Evolutionary conservation across 1,140 invertebrate species (phyloP), one percentile per base, ranked within the genome.

Genomic region (Cecropterus lyciades): DNA sequence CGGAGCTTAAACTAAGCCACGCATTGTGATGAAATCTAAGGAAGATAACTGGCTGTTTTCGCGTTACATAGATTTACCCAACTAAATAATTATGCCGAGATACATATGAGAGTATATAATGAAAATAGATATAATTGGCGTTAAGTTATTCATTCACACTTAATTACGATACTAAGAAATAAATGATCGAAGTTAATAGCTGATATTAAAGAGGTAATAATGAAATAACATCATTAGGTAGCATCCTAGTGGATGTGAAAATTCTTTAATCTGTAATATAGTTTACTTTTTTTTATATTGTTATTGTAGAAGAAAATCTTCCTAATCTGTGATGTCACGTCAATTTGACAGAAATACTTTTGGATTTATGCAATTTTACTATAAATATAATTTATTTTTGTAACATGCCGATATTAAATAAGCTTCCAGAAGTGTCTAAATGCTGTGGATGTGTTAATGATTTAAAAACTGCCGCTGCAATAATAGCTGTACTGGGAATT

Each of bases 1-100:
- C 70, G 82, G 80, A 82, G 83, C 86, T 88, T 85, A 83, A 73
- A 71, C 76, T 88, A 88, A 90, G 84, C 87, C 79, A 71, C 69
- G 84, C 69, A 80, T 88, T 85, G 85, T 73, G 73, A 67, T 59
- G 67, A 65, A 77, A 79, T 81, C 78, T 77, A 79, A 79, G 67
- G 66, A 75, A 82, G 85, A 85, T 84, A 80, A 86, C 69, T 73
- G 63, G 76, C 81, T 72, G 67, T 70, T 70, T 72, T 73, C 30
- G 9, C 0, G n/a, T 4, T 15, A 15, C 17, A 30, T 37, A 53
- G 9, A 3, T 15, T 11, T 52, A 52, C 0, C 13, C 0, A 8
- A 33, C 10, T 13, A 40, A 40, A 40, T 40, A n/a, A 9, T 9
- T 33, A 40, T 5, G 37, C 5, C 5, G 11, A 0, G 37, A 20